A percentile compares a stretch with the other conserved stretches of the same genome.
Conservation (phyloP, 2,113 vertebrate genomes). For the Rhea americana region DNA sequence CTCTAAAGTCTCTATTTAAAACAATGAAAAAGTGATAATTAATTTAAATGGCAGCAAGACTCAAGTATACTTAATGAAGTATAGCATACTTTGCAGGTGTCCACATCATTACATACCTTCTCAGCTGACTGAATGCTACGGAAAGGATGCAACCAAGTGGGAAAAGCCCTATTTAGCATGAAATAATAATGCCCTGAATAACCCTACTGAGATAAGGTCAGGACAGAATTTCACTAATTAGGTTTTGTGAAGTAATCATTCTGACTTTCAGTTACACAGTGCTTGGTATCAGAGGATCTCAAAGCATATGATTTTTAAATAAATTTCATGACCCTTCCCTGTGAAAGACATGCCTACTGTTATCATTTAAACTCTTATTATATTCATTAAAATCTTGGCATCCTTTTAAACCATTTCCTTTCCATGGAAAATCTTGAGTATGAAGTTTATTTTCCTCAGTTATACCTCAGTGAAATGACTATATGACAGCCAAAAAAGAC, state of each 20-base stretch:
- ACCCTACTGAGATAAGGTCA: neutral
- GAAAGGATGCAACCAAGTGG: neutral
- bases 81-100: neutral
- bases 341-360: neutral
- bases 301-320: conserved; percentile 38
- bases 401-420: neutral
- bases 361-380: conserved; percentile 11
- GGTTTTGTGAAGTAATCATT: conserved; percentile 10
- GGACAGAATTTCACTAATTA: conserved; percentile 4
- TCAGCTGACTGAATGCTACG: neutral
- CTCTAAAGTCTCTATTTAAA: neutral
- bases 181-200: neutral
- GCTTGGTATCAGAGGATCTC: conserved; percentile 1
- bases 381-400: neutral
- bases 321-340: conserved; percentile 6
- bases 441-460: neutral
- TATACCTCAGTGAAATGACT: neutral
- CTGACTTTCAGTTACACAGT: neutral
- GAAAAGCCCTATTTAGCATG: neutral
- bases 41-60: neutral
- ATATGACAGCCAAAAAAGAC: neutral
- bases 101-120: neutral
- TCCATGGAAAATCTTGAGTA: neutral
- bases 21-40: neutral
- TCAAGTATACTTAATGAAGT: neutral